Evolutionary conservation across 2,888 invertebrate genomes (phyloP).

Genomic region (Chloroclystis v-ata): DNA sequence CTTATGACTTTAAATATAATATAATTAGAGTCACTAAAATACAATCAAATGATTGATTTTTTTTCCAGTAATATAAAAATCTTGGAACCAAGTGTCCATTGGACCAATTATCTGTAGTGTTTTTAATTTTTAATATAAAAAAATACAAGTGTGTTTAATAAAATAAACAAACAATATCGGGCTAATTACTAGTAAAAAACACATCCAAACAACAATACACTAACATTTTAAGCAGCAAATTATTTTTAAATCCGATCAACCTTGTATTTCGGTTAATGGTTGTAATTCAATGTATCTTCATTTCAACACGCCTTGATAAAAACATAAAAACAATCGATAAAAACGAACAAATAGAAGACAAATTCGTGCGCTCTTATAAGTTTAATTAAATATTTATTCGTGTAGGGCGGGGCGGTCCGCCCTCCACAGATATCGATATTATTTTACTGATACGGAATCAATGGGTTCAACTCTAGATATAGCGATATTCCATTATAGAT

Average conservation of each 20-base stretch:
- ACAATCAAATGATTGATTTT: too few relatives aligned
- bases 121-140: too few relatives aligned
- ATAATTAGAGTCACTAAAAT: too few relatives aligned
- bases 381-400: conserved; percentile 77
- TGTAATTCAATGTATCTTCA: conserved; percentile 1
- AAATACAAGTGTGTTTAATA: too few relatives aligned
- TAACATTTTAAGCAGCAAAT: not conserved
- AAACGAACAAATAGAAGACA: conserved; percentile 39
- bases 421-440: conserved; percentile 70
- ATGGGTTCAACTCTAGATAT: conserved; percentile 36
- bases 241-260: not conserved
- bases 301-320: conserved; percentile 28
- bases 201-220: too few relatives aligned
- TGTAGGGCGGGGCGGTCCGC: conserved; percentile 62
- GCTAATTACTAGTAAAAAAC: too few relatives aligned
- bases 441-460: conserved; percentile 69
- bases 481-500: conserved; percentile 20
- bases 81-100: too few relatives aligned
- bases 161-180: too few relatives aligned
- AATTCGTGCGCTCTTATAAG: conserved; percentile 60
- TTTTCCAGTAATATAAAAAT: too few relatives aligned
- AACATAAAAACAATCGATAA: conserved; percentile 33
- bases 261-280: not conserved
- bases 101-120: too few relatives aligned
- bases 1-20: too few relatives aligned